Percentiles rank a stretch among this genome's conserved stretches.
Evolutionary conservation across 2,113 vertebrate genomes (phyloP).

Genomic region (Rhinoptilus africanus): DNA sequence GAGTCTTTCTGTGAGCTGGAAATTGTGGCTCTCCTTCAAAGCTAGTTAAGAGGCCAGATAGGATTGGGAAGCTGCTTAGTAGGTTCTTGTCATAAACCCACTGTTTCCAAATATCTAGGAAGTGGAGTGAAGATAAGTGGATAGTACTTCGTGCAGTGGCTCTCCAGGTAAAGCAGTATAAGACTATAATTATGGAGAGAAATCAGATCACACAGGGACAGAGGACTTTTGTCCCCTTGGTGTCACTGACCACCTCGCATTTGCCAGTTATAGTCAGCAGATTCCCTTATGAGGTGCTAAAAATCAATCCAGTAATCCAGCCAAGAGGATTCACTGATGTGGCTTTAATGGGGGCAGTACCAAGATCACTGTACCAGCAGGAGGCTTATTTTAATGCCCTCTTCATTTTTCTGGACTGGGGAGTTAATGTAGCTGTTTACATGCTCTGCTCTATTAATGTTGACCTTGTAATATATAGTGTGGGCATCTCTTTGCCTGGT

Average conservation of each 20-base stretch:
- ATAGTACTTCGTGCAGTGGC: neutral
- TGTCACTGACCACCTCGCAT: neutral
- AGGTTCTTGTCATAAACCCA: neutral
- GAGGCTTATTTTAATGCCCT: neutral
- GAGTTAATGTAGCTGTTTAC: neutral
- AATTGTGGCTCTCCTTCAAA: neutral
- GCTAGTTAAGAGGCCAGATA: neutral
- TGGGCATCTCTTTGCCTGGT: neutral
- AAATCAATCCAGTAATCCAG: neutral
- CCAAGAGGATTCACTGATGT: neutral
- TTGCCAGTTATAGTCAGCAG: neutral
- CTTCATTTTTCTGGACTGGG: neutral
- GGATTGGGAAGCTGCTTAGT: neutral
- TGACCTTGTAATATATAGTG: neutral
- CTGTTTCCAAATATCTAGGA: neutral
- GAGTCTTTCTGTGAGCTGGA: neutral
- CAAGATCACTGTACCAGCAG: neutral
- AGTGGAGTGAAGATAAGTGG: neutral
- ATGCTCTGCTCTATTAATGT: neutral
- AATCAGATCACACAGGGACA: neutral
- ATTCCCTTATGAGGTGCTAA: neutral
- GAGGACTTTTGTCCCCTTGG: neutral
- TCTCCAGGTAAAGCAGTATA: neutral
- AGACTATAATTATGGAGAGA: neutral
- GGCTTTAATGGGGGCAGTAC: neutral